These are phyloP conservation scores for Astropecten irregularis DNA, from an alignment of 53 echinoderm and acorn worm species.

Conservation along the genomic window DNA sequence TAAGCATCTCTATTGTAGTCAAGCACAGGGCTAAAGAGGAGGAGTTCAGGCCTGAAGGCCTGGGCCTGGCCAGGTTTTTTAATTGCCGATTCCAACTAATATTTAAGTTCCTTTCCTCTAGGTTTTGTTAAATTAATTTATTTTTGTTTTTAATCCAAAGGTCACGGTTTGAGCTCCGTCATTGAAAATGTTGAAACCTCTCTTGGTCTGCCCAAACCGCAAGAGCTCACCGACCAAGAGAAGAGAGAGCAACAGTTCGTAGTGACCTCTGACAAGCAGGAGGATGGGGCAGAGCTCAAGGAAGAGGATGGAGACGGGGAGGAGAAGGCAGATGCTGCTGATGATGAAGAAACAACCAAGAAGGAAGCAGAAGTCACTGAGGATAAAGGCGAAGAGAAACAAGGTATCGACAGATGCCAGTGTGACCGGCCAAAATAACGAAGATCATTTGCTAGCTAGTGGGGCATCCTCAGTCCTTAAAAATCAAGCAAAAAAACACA, in stretches of 20 bases:
- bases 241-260: slow-evolving; percentile 38
- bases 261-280: neutral
- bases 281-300: neutral
- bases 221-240: slow-evolving; percentile 59
- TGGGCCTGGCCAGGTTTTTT: too few species aligned
- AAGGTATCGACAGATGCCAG: neutral
- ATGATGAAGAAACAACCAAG: too few species aligned
- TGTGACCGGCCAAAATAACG: too few species aligned
- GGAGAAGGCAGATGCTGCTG: slow-evolving; percentile 4
- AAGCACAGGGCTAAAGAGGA: too few species aligned
- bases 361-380: neutral
- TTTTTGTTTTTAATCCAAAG: too few species aligned
- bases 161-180: slow-evolving; percentile 74
- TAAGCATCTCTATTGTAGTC: too few species aligned
- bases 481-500: too few species aligned
- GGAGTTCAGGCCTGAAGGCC: too few species aligned
- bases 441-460: neutral
- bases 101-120: too few species aligned
- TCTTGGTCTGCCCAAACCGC: slow-evolving; percentile 86
- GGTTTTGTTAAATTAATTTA: too few species aligned
- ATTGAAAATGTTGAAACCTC: slow-evolving; percentile 85
- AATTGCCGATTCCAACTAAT: too few species aligned
- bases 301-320: neutral
- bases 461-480: neutral
- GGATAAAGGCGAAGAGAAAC: neutral